phyloP scores from a whole-genome alignment of 2,113 vertebrate genomes.

The Cynoglossus semilaevis region DNA sequence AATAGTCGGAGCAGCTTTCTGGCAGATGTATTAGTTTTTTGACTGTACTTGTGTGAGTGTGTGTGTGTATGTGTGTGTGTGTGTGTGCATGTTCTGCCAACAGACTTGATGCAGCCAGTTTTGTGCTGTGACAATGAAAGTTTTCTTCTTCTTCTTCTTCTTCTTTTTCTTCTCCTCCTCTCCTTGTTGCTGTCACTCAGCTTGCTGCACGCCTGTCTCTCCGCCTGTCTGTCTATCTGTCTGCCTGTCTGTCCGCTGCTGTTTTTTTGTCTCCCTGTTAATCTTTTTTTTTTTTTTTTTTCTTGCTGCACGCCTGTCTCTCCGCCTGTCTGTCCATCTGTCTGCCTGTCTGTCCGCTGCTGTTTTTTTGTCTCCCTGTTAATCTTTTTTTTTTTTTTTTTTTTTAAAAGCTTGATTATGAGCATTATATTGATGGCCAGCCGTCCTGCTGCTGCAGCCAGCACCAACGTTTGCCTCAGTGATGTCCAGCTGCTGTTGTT shows the following conservation, averaged over 20 bases:
- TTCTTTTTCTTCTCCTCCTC: constrained; percentile 37
- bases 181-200: constrained; percentile 45
- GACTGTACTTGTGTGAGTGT: constrained; percentile 2
- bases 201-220: constrained; percentile 59
- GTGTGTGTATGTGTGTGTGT: constrained; percentile 16
- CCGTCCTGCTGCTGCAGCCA: constrained; percentile 46
- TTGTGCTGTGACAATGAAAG: constrained; percentile 47
- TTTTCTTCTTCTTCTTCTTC: constrained; percentile 40
- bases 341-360: constrained; percentile 51
- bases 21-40: constrained; percentile 32
- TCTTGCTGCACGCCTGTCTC: constrained; percentile 57
- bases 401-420: constrained; percentile 42
- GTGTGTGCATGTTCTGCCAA: constrained; percentile 50
- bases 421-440: constrained; percentile 56
- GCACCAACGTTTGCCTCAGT: constrained; percentile 37
- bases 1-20: constrained; percentile 38
- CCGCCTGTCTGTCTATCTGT: constrained; percentile 7
- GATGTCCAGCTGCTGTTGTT: constrained; percentile 61
- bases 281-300: constrained; percentile 44
- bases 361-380: not conserved
- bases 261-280: not conserved
- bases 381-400: constrained; percentile 45
- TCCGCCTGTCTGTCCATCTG: constrained; percentile 15
- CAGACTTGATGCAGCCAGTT: constrained; percentile 39
- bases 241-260: constrained; percentile 51